A percentile compares a stretch with the other conserved stretches of the same genome.
phyloP scores from a whole-genome alignment of 2,113 vertebrate genomes.

The Lagenorhynchus albirostris region DNA sequence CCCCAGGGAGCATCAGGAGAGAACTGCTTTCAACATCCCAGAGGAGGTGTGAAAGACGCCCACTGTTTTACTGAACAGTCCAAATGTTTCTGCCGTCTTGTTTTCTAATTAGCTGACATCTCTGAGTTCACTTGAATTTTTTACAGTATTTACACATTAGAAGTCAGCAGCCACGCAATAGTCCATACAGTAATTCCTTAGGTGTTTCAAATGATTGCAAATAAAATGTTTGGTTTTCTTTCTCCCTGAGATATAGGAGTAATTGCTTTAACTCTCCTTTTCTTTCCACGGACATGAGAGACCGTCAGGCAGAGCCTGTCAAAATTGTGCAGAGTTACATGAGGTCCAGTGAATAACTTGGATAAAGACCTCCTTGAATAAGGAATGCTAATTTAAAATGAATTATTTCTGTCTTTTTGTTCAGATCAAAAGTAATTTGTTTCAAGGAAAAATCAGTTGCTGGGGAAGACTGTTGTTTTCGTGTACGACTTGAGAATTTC shows the following conservation, averaged over 20 bases:
- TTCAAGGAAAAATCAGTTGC: neutral
- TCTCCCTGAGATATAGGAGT: neutral
- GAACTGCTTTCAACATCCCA: fast-evolving
- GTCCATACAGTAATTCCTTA: fast-evolving
- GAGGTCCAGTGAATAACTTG: too few species aligned
- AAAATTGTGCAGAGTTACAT: neutral
- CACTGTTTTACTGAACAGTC: fast-evolving
- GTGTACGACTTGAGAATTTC: fast-evolving
- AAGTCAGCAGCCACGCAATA: fast-evolving
- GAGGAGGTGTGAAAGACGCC: fast-evolving
- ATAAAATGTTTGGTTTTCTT: neutral
- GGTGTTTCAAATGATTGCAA: fast-evolving
- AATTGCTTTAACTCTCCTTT: neutral
- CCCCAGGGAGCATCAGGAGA: neutral
- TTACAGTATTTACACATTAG: neutral
- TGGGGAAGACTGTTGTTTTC: neutral
- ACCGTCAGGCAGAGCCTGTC: neutral
- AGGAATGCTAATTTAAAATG: neutral
- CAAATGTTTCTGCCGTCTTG: fast-evolving
- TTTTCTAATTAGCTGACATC: too few species aligned
- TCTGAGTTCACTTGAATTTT: neutral
- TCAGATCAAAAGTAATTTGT: neutral
- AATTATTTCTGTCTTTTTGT: neutral
- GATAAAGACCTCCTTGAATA: neutral
- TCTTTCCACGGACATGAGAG: neutral